A percentile compares a stretch with the other conserved stretches of the same genome.
phyloP scores from a whole-genome alignment of 2,888 invertebrate genomes.

The Lasioglossum lativentre region DNA sequence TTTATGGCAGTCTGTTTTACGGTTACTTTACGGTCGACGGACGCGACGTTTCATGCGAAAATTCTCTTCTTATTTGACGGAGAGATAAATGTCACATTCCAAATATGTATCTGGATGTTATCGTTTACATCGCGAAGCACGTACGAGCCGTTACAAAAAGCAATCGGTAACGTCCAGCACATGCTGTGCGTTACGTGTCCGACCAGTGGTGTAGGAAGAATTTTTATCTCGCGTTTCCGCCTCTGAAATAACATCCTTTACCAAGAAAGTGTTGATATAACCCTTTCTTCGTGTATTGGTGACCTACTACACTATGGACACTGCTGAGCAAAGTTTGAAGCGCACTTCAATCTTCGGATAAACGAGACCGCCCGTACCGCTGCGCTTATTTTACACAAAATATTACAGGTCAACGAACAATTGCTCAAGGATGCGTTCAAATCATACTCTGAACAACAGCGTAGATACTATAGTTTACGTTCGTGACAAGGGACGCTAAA shows the following conservation, averaged over 20 bases:
- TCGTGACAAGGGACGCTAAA: background rate
- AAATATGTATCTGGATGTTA: conserved; percentile 29
- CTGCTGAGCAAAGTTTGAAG: background rate
- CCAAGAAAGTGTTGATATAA: background rate
- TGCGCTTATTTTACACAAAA: background rate
- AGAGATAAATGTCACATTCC: conserved; percentile 20
- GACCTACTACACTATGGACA: background rate
- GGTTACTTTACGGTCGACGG: background rate
- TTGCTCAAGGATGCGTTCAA: background rate
- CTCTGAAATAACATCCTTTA: background rate
- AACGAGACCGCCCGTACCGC: background rate
- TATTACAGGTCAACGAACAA: background rate
- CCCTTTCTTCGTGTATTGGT: background rate
- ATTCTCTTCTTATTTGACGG: background rate
- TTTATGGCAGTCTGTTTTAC: background rate
- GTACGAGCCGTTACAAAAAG: conserved; percentile 38
- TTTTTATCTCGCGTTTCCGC: conserved; percentile 10
- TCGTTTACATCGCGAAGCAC: conserved; percentile 25
- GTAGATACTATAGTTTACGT: background rate
- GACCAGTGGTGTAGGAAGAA: conserved; percentile 35
- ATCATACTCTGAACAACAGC: background rate
- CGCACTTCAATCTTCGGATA: background rate
- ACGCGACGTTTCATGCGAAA: background rate
- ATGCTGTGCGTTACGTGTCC: conserved; percentile 38
- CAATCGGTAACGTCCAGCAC: conserved; percentile 39